Evolutionary conservation across 2,888 invertebrate species (phyloP), one percentile per base, ranked within the genome.

Genomic region (Sarcophaga carnaria): DNA sequence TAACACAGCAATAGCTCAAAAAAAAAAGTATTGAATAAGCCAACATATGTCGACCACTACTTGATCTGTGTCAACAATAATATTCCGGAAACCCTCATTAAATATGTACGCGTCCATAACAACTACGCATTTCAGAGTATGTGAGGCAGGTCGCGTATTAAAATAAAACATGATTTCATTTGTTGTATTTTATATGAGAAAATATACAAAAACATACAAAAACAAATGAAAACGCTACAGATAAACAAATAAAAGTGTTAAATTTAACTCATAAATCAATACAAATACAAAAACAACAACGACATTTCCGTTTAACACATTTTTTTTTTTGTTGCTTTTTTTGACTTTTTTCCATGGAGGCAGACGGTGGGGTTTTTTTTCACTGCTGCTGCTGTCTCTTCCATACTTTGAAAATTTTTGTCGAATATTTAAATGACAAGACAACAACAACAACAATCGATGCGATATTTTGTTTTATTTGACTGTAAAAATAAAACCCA

Each of bases 21-120:
- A 22, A n/a, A n/a, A 22, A 22, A 27, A 77, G 59, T n/a, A 22
- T 17, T n/a, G n/a, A n/a, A 45, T 37, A 37, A 37, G 37, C 37
- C 37, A 37, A 37, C 37, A 37, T 37, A 37, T 37, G 37, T 62
- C 70, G 79, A 79, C 66, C 49, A 80, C 20, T 17, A 49, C 62
- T 72, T 77, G 64, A 80, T 83, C 69, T 78, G 80, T 80, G 80
- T 83, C 83, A 83, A 69, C 80, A 80, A 69, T 47, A 70, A 70
- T 17, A 80, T 49, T 83, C 86, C 86, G 86, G 86, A 87, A 87
- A 81, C 74, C 75, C 80, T 70, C 75, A 84, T 71, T 79, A 77
- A 64, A 82, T 72, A 22, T 22, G 22, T 22, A 81, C 66, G 64
- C 27, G 72, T 37, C 45, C 75, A 49, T 17, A 54, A 71, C 60